Evolutionary conservation across 92 coral and sea anemone genomes (phyloP).

Genomic region (Nematostella vectensis): DNA sequence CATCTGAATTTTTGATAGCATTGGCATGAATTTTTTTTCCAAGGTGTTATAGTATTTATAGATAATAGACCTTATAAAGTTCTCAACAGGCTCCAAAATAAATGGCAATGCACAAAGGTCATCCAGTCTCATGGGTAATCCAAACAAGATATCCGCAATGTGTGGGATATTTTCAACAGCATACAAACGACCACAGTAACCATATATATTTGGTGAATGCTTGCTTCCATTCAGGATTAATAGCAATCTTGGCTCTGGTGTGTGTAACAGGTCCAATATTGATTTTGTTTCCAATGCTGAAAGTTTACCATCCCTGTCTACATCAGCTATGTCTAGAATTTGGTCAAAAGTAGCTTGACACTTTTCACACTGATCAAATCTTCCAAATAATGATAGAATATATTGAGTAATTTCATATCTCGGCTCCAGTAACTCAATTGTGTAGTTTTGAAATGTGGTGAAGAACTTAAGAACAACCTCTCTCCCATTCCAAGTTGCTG

Average conservation of each 20-base stretch:
- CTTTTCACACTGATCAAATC: conserved; percentile 29
- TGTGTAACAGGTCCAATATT: conserved; percentile 32
- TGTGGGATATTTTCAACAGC: conserved; percentile 44
- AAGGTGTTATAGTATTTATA: background rate
- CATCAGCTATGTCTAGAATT: conserved; percentile 39
- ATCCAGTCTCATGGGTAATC: conserved; percentile 12
- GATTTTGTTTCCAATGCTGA: conserved; percentile 37
- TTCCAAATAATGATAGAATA: conserved; percentile 32
- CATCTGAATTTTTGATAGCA: conserved; percentile 7
- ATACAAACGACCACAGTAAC: conserved; percentile 68
- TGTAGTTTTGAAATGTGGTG: background rate
- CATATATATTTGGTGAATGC: conserved; percentile 46
- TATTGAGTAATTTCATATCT: conserved; percentile 4
- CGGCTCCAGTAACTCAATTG: too few relatives aligned
- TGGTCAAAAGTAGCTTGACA: conserved; percentile 19
- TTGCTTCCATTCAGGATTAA: conserved; percentile 49
- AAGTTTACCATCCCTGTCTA: conserved; percentile 37
- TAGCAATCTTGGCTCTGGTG: conserved; percentile 53
- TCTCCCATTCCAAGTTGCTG: conserved; percentile 33
- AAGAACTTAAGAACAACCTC: conserved; percentile 26
- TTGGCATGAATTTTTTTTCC: background rate
- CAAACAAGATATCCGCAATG: conserved; percentile 37
- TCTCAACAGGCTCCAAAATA: conserved; percentile 40
- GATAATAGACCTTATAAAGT: background rate
- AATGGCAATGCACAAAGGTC: conserved; percentile 44